Base-by-base conservation (phyloP, 2,797 vertebrate species). In the Acanthopagrus latus region DNA sequence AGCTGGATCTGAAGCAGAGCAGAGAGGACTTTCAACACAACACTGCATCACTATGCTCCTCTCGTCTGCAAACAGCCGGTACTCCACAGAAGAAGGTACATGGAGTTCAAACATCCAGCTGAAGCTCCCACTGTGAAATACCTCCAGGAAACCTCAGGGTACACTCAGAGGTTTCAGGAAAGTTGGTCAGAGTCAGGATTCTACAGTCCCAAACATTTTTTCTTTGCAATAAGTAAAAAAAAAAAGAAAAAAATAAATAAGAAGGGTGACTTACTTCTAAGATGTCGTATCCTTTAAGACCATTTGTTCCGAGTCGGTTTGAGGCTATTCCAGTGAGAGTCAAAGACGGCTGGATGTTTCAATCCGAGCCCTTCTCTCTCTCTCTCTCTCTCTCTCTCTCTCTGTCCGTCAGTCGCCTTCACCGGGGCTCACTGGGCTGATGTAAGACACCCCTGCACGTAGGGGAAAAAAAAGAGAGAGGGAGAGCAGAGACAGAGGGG, bases 361-460 rank as follows among this genome's bases (percentile, higher is more conserved):
- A 72, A 80, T 80, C 81, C 55, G 33, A 86, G 78, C 58, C 74
- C 62, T 71, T 85, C 78, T 86, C 62, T 71, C 77, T 76, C 72
- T 56, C 62, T 71, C 77, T 76, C 72, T 76, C 72, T n/a, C n/a
- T n/a, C n/a, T n/a, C n/a, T n/a, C n/a, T n/a, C 62, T 71, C 77
- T 75, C 71, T 56, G 74, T 83, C 85, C 75, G 72, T 86, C 83
- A 79, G 88, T 66, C 64, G 78, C 83, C 82, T 91, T 83, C 86
- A 84, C 63, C 76, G 69, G 82, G 81, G 86, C 82, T 92, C 88
- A 73, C 75, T 90, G 92, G 95, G 96, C 97, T 98, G 97, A 98
- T 97, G 97, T 97, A 97, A 99, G 97, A 97, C 95, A 96, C 93
- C 93, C 94, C 93, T 94, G 94, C 87, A 89, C 92, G 93, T 94